A percentile compares a stretch with the other conserved stretches of the same genome.
These are phyloP conservation scores for Dendropsophus ebraccatus DNA, from an alignment of 2,113 vertebrate genomes.

Conservation along the genomic window DNA sequence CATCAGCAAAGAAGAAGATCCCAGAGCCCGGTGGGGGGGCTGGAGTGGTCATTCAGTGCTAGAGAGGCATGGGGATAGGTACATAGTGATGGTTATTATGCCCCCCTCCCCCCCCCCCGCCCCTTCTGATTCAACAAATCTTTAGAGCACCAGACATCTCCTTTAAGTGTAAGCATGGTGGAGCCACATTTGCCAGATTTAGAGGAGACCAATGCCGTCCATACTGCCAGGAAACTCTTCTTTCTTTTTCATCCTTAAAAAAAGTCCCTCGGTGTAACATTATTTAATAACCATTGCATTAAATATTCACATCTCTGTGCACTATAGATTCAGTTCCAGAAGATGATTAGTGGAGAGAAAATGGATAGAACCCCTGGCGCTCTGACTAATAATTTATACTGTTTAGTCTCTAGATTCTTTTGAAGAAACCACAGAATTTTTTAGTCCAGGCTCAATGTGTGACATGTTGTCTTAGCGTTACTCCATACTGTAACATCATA, in stretches of 20 bases:
- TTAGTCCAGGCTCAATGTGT: not conserved
- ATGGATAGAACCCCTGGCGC: not conserved
- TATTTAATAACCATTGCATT: constrained; percentile 29
- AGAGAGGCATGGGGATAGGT: no score
- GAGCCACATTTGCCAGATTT: not conserved
- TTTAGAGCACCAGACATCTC: no score
- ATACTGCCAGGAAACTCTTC: constrained; percentile 7
- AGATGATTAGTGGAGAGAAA: constrained; percentile 30
- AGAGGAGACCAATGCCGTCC: not conserved
- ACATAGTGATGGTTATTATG: no score
- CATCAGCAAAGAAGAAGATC: no score
- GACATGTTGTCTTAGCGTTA: not conserved
- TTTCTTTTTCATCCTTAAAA: constrained; percentile 27
- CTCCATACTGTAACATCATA: not conserved
- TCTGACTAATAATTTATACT: constrained; percentile 27
- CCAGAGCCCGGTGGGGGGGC: no score
- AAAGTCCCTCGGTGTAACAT: not conserved
- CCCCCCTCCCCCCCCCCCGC: no score
- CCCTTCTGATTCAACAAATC: no score
- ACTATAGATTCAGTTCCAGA: constrained; percentile 15
- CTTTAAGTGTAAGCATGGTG: not conserved
- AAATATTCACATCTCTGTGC: constrained; percentile 28
- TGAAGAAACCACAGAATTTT: constrained; percentile 17
- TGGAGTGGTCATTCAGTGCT: no score
- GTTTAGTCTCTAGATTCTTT: constrained; percentile 3